Conservation (phyloP, 2,888 invertebrate species). For the Drosophila birchii region DNA sequence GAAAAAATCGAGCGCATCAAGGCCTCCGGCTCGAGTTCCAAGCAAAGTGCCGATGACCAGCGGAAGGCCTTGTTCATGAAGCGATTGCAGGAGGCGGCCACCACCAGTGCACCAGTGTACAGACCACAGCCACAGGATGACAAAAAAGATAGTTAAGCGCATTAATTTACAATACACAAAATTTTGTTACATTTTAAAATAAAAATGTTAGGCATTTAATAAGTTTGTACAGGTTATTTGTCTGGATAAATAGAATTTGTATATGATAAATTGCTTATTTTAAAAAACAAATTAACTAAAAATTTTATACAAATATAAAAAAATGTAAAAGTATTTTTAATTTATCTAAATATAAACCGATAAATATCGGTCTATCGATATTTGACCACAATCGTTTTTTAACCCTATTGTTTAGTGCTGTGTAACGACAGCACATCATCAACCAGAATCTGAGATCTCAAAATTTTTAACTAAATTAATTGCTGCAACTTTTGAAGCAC, state of each 20-base stretch:
- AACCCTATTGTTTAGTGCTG: conserved; percentile 20
- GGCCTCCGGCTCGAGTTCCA: conserved; percentile 49
- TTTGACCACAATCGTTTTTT: not conserved
- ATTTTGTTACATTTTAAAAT: conserved; percentile 45
- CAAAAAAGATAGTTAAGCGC: conserved; percentile 56
- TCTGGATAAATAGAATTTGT: too few relatives aligned
- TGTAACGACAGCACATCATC: not conserved
- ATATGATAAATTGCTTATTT: not conserved
- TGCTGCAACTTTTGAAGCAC: not conserved
- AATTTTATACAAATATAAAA: not conserved
- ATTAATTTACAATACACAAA: conserved; percentile 1
- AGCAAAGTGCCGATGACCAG: conserved; percentile 69
- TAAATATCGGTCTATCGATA: not conserved
- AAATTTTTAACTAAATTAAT: too few relatives aligned
- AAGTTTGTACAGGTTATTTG: not conserved
- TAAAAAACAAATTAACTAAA: not conserved
- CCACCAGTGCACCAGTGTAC: conserved; percentile 68
- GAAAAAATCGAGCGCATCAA: conserved; percentile 81
- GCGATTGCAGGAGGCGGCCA: conserved; percentile 76
- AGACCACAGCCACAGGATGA: conserved; percentile 23
- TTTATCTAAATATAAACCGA: too few relatives aligned
- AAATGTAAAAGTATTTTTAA: not conserved
- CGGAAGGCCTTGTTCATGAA: conserved; percentile 80
- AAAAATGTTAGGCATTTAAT: conserved; percentile 30
- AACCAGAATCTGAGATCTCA: too few relatives aligned